Conservation (phyloP, 2,113 vertebrate genomes). For the Epinephelus lanceolatus region DNA sequence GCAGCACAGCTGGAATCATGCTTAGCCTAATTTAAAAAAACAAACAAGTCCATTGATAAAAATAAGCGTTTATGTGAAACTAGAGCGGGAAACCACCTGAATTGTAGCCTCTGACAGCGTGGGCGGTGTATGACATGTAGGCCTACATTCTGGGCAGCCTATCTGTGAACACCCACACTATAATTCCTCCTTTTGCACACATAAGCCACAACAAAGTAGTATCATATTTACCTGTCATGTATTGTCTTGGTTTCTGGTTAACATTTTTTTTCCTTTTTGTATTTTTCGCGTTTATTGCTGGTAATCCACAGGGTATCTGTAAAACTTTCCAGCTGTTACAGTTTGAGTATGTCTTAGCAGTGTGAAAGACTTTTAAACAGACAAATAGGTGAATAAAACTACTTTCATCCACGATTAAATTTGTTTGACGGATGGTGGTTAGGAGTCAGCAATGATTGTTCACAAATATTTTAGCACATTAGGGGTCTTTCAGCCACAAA, state of each 20-base stretch:
- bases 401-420: neutral
- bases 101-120: slow-evolving; percentile 52
- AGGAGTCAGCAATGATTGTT: neutral
- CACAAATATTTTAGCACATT: neutral
- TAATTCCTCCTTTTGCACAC: slow-evolving; percentile 57
- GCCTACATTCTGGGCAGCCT: slow-evolving; percentile 57
- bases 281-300: slow-evolving; percentile 7
- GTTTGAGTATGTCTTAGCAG: neutral
- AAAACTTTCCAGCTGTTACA: neutral
- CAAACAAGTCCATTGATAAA: slow-evolving; percentile 66
- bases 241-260: slow-evolving; percentile 32
- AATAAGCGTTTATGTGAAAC: slow-evolving; percentile 65
- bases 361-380: neutral
- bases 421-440: neutral
- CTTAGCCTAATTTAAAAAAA: neutral
- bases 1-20: neutral
- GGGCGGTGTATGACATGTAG: slow-evolving; percentile 50
- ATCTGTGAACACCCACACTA: slow-evolving; percentile 57
- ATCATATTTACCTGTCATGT: slow-evolving; percentile 49
- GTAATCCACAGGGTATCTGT: slow-evolving; percentile 15
- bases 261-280: slow-evolving; percentile 7
- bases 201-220: slow-evolving; percentile 74
- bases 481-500: neutral
- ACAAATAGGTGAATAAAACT: neutral
- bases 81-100: slow-evolving; percentile 73